Evolutionary conservation across 64 coral and sea anemone species (phyloP).

Genomic region (Montipora foliosa): DNA sequence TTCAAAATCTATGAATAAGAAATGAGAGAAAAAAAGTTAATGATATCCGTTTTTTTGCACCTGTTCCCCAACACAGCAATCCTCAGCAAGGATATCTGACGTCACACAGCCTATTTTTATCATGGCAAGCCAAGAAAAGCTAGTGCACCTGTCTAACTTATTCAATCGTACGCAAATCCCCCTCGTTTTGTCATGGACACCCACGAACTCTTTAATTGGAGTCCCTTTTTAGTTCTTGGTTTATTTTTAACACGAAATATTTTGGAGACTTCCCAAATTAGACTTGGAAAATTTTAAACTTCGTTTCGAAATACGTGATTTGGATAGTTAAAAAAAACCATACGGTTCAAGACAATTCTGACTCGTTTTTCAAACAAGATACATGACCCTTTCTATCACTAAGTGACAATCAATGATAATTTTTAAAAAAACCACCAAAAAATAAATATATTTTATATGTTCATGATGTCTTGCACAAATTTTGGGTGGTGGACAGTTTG

Average conservation of each 20-base stretch:
- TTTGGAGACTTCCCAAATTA: conserved; percentile 57
- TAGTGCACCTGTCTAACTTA: conserved; percentile 6
- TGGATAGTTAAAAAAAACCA: background rate
- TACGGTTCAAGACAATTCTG: background rate
- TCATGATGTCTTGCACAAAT: background rate
- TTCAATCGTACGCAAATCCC: conserved; percentile 37
- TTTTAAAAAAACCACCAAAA: background rate
- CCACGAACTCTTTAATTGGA: conserved; percentile 39
- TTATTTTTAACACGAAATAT: conserved; percentile 58
- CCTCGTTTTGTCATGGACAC: conserved; percentile 48
- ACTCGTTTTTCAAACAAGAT: background rate
- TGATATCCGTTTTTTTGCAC: conserved; percentile 37
- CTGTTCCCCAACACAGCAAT: conserved; percentile 13
- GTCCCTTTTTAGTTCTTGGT: conserved; percentile 31
- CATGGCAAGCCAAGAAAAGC: conserved; percentile 27
- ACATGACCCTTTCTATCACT: background rate
- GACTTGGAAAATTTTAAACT: background rate
- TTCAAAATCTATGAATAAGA: conserved; percentile 46
- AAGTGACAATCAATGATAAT: background rate
- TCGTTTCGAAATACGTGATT: conserved; percentile 1
- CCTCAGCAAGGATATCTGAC: conserved; percentile 35
- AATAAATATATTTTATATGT: background rate
- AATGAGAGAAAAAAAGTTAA: conserved; percentile 27
- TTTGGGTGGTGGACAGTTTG: background rate
- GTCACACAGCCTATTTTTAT: conserved; percentile 52